Conservation (phyloP, 2,797 vertebrate genomes). For the Acestrorhynchus altus region DNA sequence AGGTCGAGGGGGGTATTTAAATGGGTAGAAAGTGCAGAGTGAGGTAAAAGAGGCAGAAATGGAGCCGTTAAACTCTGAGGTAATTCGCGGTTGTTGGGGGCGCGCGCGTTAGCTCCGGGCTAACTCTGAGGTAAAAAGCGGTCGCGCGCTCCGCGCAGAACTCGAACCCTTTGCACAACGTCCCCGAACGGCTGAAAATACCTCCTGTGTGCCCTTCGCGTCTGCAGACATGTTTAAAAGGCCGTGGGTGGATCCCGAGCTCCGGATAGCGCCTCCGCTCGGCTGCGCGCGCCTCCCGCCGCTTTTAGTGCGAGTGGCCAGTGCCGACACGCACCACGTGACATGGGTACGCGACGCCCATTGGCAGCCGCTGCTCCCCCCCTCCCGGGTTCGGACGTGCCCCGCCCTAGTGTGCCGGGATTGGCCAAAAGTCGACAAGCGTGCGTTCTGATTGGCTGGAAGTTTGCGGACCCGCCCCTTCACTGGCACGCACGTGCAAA, state of each 20-base stretch:
- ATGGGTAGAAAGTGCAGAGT: too few species aligned
- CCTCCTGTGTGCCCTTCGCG: slow-evolving; percentile 65
- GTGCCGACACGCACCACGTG: slow-evolving; percentile 79
- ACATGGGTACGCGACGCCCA: slow-evolving; percentile 41
- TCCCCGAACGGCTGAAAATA: too few species aligned
- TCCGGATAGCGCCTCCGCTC: slow-evolving; percentile 60
- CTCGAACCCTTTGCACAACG: too few species aligned
- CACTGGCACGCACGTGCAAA: too few species aligned
- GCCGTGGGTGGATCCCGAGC: slow-evolving; percentile 8
- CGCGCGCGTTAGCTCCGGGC: too few species aligned
- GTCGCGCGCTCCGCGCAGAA: too few species aligned
- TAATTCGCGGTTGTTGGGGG: too few species aligned
- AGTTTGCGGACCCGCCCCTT: too few species aligned
- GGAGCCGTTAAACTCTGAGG: too few species aligned
- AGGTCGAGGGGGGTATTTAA: too few species aligned
- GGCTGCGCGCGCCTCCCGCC: slow-evolving; percentile 62
- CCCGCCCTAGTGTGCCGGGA: background rate
- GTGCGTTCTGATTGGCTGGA: background rate
- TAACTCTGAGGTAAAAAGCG: too few species aligned
- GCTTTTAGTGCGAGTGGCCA: slow-evolving; percentile 62
- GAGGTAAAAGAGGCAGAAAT: too few species aligned
- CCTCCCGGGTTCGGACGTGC: background rate
- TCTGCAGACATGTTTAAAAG: slow-evolving; percentile 66
- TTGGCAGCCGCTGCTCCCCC: background rate
- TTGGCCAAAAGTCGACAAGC: background rate